A percentile compares a stretch with the other conserved stretches of the same genome.
Evolutionary conservation across 2,113 vertebrate genomes (phyloP).

Genomic region (Carassius carassius): DNA sequence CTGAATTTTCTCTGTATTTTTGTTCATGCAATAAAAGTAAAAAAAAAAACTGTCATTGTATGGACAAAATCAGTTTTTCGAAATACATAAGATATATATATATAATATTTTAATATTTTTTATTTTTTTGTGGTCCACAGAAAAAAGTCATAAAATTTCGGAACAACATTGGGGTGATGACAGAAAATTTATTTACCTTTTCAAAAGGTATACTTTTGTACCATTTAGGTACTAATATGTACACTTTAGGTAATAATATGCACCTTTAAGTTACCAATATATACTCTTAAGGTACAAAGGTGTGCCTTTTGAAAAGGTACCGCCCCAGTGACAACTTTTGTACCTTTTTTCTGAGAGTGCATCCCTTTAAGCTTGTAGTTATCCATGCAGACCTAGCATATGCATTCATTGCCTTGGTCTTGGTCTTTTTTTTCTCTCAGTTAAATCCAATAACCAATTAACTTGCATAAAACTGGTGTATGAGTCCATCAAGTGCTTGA

Average conservation of each 20-base stretch:
- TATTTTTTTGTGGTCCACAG: background rate
- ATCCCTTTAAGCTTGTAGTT: too few relatives aligned
- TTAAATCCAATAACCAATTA: conserved; percentile 35
- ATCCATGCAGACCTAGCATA: background rate
- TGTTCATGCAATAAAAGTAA: background rate
- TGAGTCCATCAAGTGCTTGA: conserved; percentile 15
- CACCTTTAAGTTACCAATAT: too few relatives aligned
- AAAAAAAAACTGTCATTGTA: background rate
- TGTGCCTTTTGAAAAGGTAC: too few relatives aligned
- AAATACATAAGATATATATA: too few relatives aligned
- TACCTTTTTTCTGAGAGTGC: too few relatives aligned
- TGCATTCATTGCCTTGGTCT: conserved; percentile 9
- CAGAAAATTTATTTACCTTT: too few relatives aligned
- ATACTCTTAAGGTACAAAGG: too few relatives aligned
- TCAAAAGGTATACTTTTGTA: too few relatives aligned
- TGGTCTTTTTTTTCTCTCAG: conserved; percentile 16
- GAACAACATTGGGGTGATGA: background rate
- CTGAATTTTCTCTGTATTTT: background rate
- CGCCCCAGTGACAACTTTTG: too few relatives aligned
- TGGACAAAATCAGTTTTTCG: background rate
- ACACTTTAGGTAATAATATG: too few relatives aligned
- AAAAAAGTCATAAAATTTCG: background rate
- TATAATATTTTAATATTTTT: too few relatives aligned
- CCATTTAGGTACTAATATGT: too few relatives aligned
- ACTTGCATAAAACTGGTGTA: background rate